Percentiles rank a stretch among this genome's conserved stretches.
Evolutionary conservation across 1,140 invertebrate species (phyloP).

Genomic region (Caerostris darwini): DNA sequence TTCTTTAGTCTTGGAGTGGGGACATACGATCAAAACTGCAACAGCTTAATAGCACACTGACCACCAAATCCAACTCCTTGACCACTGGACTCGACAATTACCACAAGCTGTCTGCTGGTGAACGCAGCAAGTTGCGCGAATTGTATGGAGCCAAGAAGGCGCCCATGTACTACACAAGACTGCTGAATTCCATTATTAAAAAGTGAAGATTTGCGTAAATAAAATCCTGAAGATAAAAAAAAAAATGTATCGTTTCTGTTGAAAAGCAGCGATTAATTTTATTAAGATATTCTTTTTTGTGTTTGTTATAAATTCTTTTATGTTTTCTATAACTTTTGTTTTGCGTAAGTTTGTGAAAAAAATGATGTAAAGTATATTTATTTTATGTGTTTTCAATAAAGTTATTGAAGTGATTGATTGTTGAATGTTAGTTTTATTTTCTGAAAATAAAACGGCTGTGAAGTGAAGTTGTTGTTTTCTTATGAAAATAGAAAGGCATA

Average conservation of each 20-base stretch:
- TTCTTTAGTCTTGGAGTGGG: slow-evolving; percentile 33
- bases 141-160: slow-evolving; percentile 64
- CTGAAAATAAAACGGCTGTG: no score
- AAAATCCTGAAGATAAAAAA: not conserved
- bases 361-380: not conserved
- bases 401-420: not conserved
- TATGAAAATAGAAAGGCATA: no score
- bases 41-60: slow-evolving; percentile 49
- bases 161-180: slow-evolving; percentile 49
- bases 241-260: not conserved
- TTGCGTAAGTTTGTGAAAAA: not conserved
- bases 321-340: not conserved
- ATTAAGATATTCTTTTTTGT: not conserved
- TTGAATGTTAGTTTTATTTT: no score
- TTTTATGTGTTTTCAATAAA: not conserved
- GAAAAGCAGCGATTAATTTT: not conserved
- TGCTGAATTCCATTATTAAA: slow-evolving; percentile 38
- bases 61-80: slow-evolving; percentile 37
- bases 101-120: slow-evolving; percentile 6
- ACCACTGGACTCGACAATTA: slow-evolving; percentile 42
- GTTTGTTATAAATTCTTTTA: not conserved
- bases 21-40: slow-evolving; percentile 1
- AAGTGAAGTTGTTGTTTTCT: no score
- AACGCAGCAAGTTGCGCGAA: slow-evolving; percentile 11
- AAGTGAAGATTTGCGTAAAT: not conserved